These are phyloP conservation scores for Oryzaephilus surinamensis DNA, from an alignment of 1,140 invertebrate genomes.

Conservation along the genomic window DNA sequence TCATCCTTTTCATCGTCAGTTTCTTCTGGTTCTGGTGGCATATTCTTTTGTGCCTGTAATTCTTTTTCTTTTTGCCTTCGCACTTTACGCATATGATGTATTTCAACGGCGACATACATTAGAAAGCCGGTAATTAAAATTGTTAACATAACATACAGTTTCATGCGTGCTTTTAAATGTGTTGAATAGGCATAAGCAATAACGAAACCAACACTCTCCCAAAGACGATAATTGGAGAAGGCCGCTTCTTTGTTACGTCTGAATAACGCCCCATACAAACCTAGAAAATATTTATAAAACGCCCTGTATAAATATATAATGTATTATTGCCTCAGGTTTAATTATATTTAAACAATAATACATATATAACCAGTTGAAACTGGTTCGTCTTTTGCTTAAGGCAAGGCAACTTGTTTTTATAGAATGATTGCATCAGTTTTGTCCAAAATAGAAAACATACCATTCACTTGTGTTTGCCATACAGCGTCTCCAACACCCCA, in stretches of 20 bases:
- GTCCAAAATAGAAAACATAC: conserved; percentile 46
- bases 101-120: conserved; percentile 75
- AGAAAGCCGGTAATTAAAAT: conserved; percentile 67
- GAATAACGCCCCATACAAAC: conserved; percentile 86
- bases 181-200: conserved; percentile 84
- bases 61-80: conserved; percentile 57
- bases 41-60: conserved; percentile 42
- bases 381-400: no score
- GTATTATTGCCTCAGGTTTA: neutral
- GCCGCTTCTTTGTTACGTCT: conserved; percentile 87
- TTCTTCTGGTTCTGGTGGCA: conserved; percentile 48
- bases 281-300: conserved; percentile 41
- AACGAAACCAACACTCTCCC: conserved; percentile 89
- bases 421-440: no score
- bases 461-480: conserved; percentile 97
- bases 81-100: conserved; percentile 66
- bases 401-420: no score
- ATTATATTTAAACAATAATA: conserved; percentile 3
- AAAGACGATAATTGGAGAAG: conserved; percentile 91
- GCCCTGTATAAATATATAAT: neutral
- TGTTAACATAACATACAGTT: conserved; percentile 78
- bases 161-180: conserved; percentile 77
- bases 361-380: no score
- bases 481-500: conserved; percentile 97
- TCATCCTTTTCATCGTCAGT: conserved; percentile 74